Percentiles rank a stretch among this genome's conserved stretches.
Conservation (phyloP, 2,113 vertebrate species). For the Spea multiplicata region DNA sequence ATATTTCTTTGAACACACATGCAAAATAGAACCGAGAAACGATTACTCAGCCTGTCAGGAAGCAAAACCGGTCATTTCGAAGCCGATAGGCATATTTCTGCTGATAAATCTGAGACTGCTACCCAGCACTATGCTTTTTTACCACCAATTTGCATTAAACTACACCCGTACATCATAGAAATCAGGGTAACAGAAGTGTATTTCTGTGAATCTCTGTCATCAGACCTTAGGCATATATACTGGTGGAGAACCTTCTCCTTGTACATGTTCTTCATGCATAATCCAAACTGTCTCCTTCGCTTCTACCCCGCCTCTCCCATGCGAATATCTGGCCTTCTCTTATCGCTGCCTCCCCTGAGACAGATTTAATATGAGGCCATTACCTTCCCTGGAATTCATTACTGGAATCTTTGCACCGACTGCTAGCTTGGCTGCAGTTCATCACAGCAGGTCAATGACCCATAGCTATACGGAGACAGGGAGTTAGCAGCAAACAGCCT, state of each 20-base stretch:
- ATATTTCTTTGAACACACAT: not conserved
- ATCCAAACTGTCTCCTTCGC: conserved; percentile 9
- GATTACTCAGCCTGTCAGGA: not conserved
- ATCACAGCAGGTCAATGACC: conserved; percentile 43
- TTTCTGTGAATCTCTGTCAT: not conserved
- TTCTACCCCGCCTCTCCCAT: conserved; percentile 21
- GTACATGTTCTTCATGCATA: conserved; percentile 26
- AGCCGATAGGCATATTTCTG: not conserved
- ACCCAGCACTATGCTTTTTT: not conserved
- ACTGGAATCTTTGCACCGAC: conserved; percentile 30
- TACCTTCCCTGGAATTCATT: conserved; percentile 44
- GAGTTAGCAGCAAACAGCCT: conserved; percentile 44
- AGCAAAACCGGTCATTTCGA: not conserved
- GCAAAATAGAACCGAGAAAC: not conserved
- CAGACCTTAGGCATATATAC: not conserved
- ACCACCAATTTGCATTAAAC: not conserved
- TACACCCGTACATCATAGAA: not conserved
- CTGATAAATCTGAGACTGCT: not conserved
- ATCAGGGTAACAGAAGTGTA: not conserved
- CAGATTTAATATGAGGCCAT: conserved; percentile 44
- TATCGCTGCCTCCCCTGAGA: conserved; percentile 36
- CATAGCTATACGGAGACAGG: conserved; percentile 39
- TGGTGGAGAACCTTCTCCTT: not conserved
- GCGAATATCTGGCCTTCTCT: conserved; percentile 28
- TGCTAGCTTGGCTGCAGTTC: conserved; percentile 35